Base-by-base conservation (phyloP, 2,888 invertebrate species). In the Acleris laterana region DNA sequence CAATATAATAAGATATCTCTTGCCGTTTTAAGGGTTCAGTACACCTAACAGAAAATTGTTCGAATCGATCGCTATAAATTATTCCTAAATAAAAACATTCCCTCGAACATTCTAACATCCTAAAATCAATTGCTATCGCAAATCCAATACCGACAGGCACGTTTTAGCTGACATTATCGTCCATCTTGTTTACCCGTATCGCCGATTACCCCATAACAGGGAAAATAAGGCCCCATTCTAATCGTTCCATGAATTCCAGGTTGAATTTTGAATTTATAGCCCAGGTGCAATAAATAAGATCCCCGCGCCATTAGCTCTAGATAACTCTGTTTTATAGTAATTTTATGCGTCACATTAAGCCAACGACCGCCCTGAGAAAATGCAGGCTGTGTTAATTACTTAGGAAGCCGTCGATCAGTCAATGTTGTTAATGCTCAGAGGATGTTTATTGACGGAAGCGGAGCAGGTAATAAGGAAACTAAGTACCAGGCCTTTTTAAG, bases 251-350 rank as follows among this genome's bases (percentile, higher is more conserved):
- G 53, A 60, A 56, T 9, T 61, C 61, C 56, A 56, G 49, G 59
- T 66, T 61, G 65, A 51, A 56, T 72, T 63, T 72, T 69, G 70
- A 71, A 74, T 73, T 72, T 73, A 75, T 70, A 74, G 79, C 68
- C 62, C 77, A 81, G 79, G 78, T 79, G 79, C 77, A 75, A 86
- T 86, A 84, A 84, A 86, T 84, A 83, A 81, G 81, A 80, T 78
- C 78, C 75, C 75, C 74, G 69, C 76, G 76, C 83, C 84, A 83
- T 86, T 82, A 77, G 74, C 76, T 68, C 66, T 65, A 83, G 85
- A 87, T 87, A 87, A 84, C 80, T 77, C 81, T 80, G 80, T 76
- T 87, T 87, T 86, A 88, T 87, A 81, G 87, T 85, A 84, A 88
- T 88, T 83, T 84, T 83, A 88, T 88, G 82, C 87, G 77, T 76